Evolutionary conservation across 2,888 invertebrate genomes (phyloP).

Genomic region (Smittia sp.): DNA sequence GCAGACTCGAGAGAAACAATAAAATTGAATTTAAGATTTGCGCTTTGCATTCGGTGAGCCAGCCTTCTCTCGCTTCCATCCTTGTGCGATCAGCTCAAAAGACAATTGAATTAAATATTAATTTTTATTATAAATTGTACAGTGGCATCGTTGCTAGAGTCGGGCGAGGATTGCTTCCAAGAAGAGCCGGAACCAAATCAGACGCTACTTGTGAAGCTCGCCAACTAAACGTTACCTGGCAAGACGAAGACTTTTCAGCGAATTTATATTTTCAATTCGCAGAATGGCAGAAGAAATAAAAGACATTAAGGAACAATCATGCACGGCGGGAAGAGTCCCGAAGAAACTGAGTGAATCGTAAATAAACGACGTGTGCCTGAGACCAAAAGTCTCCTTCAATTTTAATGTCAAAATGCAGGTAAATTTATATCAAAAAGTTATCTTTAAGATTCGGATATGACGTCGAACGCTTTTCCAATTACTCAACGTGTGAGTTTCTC

Average conservation of each 20-base stretch:
- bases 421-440: too few relatives aligned
- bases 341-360: too few relatives aligned
- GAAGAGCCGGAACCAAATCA: neutral
- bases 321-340: neutral
- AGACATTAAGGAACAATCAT: conserved; percentile 34
- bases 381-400: too few relatives aligned
- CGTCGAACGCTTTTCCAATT: too few relatives aligned
- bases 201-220: neutral
- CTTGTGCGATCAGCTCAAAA: conserved; percentile 38
- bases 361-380: too few relatives aligned
- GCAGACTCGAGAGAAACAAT: conserved; percentile 41
- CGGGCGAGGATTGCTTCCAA: too few relatives aligned
- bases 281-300: neutral
- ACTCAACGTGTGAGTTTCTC: too few relatives aligned
- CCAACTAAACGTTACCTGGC: neutral
- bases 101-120: conserved; percentile 41
- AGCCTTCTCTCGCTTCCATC: conserved; percentile 9
- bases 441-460: too few relatives aligned
- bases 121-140: conserved; percentile 41
- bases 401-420: too few relatives aligned
- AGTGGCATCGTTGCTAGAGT: too few relatives aligned
- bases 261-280: conserved; percentile 9
- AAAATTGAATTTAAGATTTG: conserved; percentile 41
- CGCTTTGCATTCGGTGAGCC: neutral
- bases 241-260: neutral